phyloP scores from a whole-genome alignment of 2,888 invertebrate genomes.

The Notocelia uddmanniana region DNA sequence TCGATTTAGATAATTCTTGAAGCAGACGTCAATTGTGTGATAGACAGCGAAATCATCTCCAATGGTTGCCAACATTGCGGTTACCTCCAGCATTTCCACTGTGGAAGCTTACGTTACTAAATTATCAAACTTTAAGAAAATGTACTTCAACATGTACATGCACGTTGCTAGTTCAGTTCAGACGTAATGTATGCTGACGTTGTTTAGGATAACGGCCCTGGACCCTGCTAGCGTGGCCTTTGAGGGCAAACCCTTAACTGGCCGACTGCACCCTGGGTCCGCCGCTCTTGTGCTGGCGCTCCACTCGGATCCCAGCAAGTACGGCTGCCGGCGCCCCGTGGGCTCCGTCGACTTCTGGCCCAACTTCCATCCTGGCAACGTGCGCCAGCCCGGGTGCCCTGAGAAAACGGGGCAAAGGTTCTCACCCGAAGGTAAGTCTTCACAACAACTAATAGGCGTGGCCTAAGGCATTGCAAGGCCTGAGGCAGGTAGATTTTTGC shows the following conservation, averaged over 20 bases:
- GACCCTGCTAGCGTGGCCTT: conserved; percentile 47
- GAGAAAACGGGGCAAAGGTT: conserved; percentile 10
- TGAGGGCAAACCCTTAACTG: conserved; percentile 31
- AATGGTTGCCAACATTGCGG: too few relatives aligned
- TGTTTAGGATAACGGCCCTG: conserved; percentile 23
- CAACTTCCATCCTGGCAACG: conserved; percentile 44
- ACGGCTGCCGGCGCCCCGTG: conserved; percentile 43
- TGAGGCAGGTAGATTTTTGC: too few relatives aligned
- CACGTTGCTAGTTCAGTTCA: too few relatives aligned
- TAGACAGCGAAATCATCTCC: too few relatives aligned
- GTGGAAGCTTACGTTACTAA: too few relatives aligned
- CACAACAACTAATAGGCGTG: not conserved
- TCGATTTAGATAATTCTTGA: too few relatives aligned
- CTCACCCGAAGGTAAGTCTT: conserved; percentile 16
- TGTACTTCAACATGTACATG: too few relatives aligned
- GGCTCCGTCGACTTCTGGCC: conserved; percentile 49
- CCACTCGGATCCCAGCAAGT: conserved; percentile 48
- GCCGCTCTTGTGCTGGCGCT: conserved; percentile 46
- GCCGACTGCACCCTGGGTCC: conserved; percentile 38
- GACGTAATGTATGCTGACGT: not conserved
- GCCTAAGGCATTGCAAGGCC: too few relatives aligned
- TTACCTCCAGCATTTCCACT: too few relatives aligned
- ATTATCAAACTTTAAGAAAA: too few relatives aligned
- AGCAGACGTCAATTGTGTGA: too few relatives aligned
- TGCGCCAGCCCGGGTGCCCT: conserved; percentile 47